phyloP scores from a whole-genome alignment of 2,888 invertebrate species.

The Eupithecia abbreviata region DNA sequence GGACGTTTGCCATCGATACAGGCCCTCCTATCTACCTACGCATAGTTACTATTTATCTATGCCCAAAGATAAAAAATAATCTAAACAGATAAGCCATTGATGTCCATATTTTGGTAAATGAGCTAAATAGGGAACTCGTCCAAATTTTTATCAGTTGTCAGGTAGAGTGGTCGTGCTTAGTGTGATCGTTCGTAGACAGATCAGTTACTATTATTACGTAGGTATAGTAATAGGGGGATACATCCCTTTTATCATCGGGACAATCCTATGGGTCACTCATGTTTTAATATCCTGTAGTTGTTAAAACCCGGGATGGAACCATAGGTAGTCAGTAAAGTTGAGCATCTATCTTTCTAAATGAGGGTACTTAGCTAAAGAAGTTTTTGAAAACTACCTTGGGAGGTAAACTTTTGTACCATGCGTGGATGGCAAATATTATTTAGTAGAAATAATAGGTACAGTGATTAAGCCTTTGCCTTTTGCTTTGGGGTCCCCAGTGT shows the following conservation, averaged over 20 bases:
- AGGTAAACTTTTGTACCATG: neutral
- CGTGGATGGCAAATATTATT: neutral
- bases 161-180: neutral
- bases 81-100: constrained; percentile 1
- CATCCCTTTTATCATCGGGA: too few relatives aligned
- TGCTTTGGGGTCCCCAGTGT: neutral
- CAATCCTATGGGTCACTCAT: too few relatives aligned
- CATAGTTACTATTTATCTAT: neutral
- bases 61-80: constrained; percentile 5
- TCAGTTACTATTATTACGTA: neutral
- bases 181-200: neutral
- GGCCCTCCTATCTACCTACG: neutral
- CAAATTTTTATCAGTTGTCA: neutral
- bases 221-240: neutral
- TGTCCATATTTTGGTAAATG: neutral
- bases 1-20: neutral
- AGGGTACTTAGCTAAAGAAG: neutral
- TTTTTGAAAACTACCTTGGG: neutral
- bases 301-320: too few relatives aligned
- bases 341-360: too few relatives aligned
- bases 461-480: neutral
- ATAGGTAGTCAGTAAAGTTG: too few relatives aligned
- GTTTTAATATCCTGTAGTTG: too few relatives aligned
- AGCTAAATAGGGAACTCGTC: neutral
- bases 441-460: neutral